Conservation (phyloP, 1,140 invertebrate genomes). For the Trichomalopsis sarcophagae region DNA sequence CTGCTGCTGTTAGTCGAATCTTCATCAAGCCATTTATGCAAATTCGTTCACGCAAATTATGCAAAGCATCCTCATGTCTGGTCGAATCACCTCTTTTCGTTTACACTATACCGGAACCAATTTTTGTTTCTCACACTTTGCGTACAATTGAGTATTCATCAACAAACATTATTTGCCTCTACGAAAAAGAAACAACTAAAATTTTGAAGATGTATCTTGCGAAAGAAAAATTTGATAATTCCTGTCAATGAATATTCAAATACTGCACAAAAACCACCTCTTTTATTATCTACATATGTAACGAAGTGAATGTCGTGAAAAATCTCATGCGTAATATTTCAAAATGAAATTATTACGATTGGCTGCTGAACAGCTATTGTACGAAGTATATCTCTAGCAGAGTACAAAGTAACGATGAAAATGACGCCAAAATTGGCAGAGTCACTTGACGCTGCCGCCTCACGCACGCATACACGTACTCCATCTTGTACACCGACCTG, state of each 20-base stretch:
- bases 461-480: background rate
- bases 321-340: no score
- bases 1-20: background rate
- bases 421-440: conserved; percentile 21
- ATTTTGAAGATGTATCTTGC: no score
- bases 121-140: background rate
- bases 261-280: no score
- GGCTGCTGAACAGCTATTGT: no score
- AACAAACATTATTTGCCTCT: no score
- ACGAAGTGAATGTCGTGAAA: no score
- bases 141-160: no score
- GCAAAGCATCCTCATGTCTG: conserved; percentile 7
- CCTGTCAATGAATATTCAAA: no score
- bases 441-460: background rate
- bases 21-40: background rate
- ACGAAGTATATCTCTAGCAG: background rate
- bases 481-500: background rate
- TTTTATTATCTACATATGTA: no score
- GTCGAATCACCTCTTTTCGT: background rate
- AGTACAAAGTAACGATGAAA: conserved; percentile 12
- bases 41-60: conserved; percentile 22
- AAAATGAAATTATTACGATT: no score
- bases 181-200: no score
- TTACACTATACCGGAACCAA: background rate
- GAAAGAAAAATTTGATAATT: no score